These are phyloP conservation scores for Miniopterus natalensis DNA, from an alignment of 2,113 vertebrate genomes.

Conservation along the genomic window DNA sequence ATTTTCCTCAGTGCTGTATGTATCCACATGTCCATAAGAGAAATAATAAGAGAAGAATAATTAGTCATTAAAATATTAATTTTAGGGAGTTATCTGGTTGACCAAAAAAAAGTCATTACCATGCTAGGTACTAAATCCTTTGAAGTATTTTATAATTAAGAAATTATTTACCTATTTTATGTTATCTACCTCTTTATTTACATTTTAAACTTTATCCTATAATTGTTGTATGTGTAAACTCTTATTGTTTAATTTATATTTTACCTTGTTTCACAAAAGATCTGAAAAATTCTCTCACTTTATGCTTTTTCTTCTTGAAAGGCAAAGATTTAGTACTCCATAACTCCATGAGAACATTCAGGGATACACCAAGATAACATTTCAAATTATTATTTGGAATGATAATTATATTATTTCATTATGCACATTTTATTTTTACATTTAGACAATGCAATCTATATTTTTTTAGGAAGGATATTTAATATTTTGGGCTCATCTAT, in stretches of 20 bases:
- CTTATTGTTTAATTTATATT: conserved; percentile 14
- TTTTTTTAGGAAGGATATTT: background rate
- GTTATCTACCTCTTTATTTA: background rate
- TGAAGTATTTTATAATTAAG: background rate
- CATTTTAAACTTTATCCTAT: background rate
- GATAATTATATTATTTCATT: background rate
- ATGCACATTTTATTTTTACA: conserved; percentile 7
- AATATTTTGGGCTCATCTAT: conserved; percentile 16
- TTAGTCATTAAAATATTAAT: background rate
- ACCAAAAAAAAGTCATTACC: background rate
- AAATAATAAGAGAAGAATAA: conserved; percentile 3
- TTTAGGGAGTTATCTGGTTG: background rate
- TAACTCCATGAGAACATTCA: background rate
- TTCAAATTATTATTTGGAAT: conserved; percentile 38
- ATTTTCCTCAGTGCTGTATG: background rate
- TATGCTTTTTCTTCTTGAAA: background rate
- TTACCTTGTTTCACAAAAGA: background rate
- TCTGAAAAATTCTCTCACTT: conserved; percentile 5
- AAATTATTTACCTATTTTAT: conserved; percentile 21
- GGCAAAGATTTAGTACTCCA: background rate
- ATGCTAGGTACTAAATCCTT: background rate
- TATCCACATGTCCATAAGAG: background rate
- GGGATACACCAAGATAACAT: background rate
- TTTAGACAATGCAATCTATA: background rate
- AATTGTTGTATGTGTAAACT: background rate